Conservation (phyloP, 2,797 vertebrate species). For the Aldrovandia affinis region DNA sequence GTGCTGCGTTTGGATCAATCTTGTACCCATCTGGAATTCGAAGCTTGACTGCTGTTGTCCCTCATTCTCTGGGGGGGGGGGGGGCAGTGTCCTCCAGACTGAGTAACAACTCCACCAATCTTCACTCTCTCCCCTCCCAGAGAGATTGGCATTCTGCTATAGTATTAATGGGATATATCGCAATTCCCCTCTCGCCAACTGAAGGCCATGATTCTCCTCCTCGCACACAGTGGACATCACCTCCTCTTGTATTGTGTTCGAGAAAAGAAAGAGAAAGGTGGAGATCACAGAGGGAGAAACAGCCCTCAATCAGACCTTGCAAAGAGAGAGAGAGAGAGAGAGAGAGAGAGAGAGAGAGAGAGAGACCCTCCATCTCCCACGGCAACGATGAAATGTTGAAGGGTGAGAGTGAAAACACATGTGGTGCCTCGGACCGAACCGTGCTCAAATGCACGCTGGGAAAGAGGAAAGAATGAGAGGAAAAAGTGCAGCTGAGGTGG, state of each 20-base stretch:
- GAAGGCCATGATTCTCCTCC: too few species aligned
- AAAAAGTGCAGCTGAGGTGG: too few species aligned
- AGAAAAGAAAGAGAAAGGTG: not conserved
- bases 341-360: not conserved
- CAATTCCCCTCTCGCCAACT: too few species aligned
- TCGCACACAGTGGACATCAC: not conserved
- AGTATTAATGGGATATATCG: too few species aligned
- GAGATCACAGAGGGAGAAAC: slow-evolving; percentile 28
- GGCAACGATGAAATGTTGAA: slow-evolving; percentile 40
- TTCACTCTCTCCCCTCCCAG: too few species aligned
- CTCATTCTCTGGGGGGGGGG: too few species aligned
- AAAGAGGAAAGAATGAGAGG: not conserved
- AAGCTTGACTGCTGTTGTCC: too few species aligned
- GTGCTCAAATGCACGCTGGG: slow-evolving; percentile 21
- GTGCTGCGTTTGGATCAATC: too few species aligned
- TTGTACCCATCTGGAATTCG: too few species aligned
- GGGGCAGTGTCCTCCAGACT: too few species aligned
- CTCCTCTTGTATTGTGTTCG: not conserved
- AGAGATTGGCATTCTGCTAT: too few species aligned
- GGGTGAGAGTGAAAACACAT: slow-evolving; percentile 43
- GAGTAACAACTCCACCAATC: too few species aligned
- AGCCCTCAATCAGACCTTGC: slow-evolving; percentile 7
- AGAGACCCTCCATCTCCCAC: slow-evolving; percentile 25
- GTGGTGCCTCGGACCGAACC: slow-evolving; percentile 23
- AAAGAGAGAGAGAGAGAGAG: not conserved